Evolutionary conservation across 2,888 invertebrate species (phyloP), one percentile per base, ranked within the genome.

Genomic region (Sicus ferrugineus): DNA sequence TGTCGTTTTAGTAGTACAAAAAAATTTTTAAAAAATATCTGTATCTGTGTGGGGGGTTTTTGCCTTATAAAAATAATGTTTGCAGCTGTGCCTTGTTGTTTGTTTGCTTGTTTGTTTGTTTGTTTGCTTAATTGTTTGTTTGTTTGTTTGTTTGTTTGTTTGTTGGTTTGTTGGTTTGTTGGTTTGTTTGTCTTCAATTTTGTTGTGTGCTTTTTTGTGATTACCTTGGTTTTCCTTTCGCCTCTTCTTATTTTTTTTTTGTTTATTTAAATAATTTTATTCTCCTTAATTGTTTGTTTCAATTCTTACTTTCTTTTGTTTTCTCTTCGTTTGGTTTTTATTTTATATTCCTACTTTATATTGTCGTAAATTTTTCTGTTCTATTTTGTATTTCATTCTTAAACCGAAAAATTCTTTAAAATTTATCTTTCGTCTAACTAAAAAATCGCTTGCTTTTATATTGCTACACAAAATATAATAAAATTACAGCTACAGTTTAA

Each of bases 171-270:
- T 56, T 28, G 30, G 30, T 7, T 31, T 38, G 19, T 59, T 59
- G 38, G 11, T 46, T 68, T 59, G 26, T 70, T 70, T 71, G 61
- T 68, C 67, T 71, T 71, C n/a, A n/a, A n/a, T n/a, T n/a, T 72
- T 75, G 73, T 73, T 75, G 62, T 71, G 70, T 72, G 72, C 69
- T 65, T 70, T 71, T 67, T 58, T 50, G 63, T 68, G 69, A 65
- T 72, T 73, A 38, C 59, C 34, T 46, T 50, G 26, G 14, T 58
- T 14, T n/a, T 67, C 26, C 46, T 14, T 14, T 23, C 30, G 21
- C 9, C 58, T 54, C 42, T 46, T 28, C 21, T 50, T n/a, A 6
- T 50, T 50, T 9, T 50, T 50, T 50, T 50, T 50, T 14, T n/a
- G 19, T 50, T 50, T 50, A 50, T n/a, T 52, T 52, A 23, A 11